Evolutionary conservation across 2,888 invertebrate genomes (phyloP).

Genomic region (Tridacna gigas): DNA sequence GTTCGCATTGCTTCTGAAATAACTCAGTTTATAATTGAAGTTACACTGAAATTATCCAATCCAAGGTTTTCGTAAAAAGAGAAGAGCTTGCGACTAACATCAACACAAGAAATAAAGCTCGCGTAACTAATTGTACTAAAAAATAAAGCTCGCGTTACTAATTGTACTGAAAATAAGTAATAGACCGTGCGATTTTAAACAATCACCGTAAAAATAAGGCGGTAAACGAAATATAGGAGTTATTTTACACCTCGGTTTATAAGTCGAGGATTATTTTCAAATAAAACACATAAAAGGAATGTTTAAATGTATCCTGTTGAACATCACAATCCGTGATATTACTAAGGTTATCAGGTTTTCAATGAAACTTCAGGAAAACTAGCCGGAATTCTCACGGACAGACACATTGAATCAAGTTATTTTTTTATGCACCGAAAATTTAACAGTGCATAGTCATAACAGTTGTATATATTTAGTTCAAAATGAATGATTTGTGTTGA

Average conservation of each 20-base stretch:
- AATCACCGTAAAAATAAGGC: neutral
- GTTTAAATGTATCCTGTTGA: constrained; percentile 2
- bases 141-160: neutral
- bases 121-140: neutral
- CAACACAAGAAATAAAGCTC: neutral
- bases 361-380: too few species aligned
- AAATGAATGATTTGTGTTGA: too few species aligned
- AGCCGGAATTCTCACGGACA: too few species aligned
- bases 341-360: neutral
- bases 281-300: constrained; percentile 10
- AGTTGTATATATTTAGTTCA: too few species aligned
- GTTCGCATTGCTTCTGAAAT: too few species aligned
- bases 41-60: neutral
- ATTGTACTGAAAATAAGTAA: neutral
- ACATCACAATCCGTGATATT: neutral
- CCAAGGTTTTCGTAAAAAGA: neutral
- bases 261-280: neutral
- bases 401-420: too few species aligned
- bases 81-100: neutral
- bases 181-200: neutral
- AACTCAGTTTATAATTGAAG: neutral
- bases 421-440: too few species aligned
- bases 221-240: neutral
- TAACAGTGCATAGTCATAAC: too few species aligned
- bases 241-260: neutral